Evolutionary conservation across 2,888 invertebrate genomes (phyloP), one percentile per base, ranked within the genome.

Genomic region (Ormyrus pomaceus): DNA sequence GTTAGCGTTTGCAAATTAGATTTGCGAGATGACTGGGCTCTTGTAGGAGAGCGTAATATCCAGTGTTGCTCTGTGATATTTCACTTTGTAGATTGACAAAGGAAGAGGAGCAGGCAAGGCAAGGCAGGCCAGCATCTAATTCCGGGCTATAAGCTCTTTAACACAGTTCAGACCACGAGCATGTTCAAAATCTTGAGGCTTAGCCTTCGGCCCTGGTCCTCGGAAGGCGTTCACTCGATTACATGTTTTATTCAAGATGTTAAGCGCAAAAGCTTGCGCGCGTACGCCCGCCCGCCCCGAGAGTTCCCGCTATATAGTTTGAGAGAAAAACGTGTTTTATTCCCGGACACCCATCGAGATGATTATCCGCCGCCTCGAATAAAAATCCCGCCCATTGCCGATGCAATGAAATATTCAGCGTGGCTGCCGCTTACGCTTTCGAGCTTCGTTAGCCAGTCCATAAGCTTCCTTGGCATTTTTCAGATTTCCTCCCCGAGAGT

Each of bases 201-300:
- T 75, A 72, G 51, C 62, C 11, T 48, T 13, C 45, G 34, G 53
- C 13, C 10, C 55, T 19, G 53, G 55, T 68, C 76, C 68, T 66
- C 66, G 70, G 9, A 70, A 81, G 81, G 62, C 78, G 75, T 81
- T 81, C 81, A 81, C 79, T 65, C 82, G 82, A 82, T 82, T 82
- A 77, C 82, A 79, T 82, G 82, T 82, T 82, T 82, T 82, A 82
- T 82, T 82, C 82, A 82, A 51, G 65, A 77, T 73, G 73, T 81
- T 79, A 76, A 79, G 77, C 62, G 72, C 71, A 19, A 69, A 48
- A 75, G 70, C 74, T 46, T 50, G 46, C 46, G 11, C 66, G 45
- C 13, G 53, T 6, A 48, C 58, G 53, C 55, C 48, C 53, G n/a
- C 46, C 19, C 10, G 68, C 56, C 19, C 10, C 34, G 51, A 13